phyloP scores from a whole-genome alignment of 64 coral and sea anemone species.

The Hydrozoanthus tunicans region DNA sequence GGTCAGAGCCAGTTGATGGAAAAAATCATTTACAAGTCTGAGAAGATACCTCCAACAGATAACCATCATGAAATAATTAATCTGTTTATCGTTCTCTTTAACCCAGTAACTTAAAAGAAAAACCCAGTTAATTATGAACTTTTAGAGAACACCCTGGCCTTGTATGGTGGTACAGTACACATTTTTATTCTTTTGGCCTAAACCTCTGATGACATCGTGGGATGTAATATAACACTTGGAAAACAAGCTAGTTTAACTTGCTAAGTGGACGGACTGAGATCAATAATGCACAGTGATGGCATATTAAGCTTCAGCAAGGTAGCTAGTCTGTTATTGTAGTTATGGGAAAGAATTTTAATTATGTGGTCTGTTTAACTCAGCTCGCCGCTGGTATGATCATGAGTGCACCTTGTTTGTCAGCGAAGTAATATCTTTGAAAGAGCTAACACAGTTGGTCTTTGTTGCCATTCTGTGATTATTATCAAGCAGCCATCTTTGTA shows the following conservation, averaged over 20 bases:
- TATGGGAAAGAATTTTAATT: neutral
- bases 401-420: neutral
- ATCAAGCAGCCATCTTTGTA: neutral
- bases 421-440: neutral
- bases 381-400: too few species aligned
- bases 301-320: slow-evolving; percentile 31
- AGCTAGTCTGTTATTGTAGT: slow-evolving; percentile 8
- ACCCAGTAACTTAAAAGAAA: neutral
- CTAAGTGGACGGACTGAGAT: neutral
- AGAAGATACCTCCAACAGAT: slow-evolving; percentile 25
- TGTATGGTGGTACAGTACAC: neutral
- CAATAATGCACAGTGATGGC: neutral
- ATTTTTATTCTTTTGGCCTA: neutral
- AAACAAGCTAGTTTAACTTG: neutral
- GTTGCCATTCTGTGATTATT: neutral
- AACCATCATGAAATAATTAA: neutral
- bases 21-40: neutral
- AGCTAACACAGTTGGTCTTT: neutral
- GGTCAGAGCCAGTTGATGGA: neutral
- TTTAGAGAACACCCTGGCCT: neutral
- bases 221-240: neutral
- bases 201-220: neutral
- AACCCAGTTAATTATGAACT: neutral
- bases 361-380: too few species aligned
- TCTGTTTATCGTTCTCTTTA: neutral